Evolutionary conservation across 2,113 vertebrate species (phyloP).

Genomic region (Phrynosoma platyrhinos): DNA sequence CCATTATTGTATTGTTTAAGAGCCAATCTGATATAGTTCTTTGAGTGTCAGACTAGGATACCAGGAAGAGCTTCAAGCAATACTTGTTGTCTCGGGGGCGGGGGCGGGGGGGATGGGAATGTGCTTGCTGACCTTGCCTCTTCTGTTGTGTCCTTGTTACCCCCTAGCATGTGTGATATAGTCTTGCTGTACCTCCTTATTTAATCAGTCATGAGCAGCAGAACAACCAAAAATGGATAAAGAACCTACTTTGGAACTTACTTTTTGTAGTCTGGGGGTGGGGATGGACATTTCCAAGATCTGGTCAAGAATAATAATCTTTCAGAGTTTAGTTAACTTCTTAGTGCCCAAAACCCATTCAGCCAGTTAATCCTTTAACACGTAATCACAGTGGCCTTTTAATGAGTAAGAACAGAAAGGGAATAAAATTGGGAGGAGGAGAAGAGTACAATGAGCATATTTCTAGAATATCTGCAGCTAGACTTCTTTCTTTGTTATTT

Average conservation of each 20-base stretch:
- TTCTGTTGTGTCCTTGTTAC: neutral
- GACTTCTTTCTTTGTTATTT: neutral
- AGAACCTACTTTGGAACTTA: neutral
- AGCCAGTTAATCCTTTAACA: constrained; percentile 8
- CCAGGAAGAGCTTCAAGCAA: neutral
- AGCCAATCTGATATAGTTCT: neutral
- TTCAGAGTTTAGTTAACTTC: rapidly evolving
- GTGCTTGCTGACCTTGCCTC: neutral
- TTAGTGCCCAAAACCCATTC: neutral
- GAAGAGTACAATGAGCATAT: neutral
- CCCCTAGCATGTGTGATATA: neutral
- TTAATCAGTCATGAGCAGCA: neutral
- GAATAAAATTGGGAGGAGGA: neutral
- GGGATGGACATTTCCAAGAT: no score
- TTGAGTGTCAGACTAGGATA: neutral
- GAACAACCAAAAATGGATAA: neutral
- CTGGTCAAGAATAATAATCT: neutral
- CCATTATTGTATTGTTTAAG: neutral
- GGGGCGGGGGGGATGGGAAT: no score
- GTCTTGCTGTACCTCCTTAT: neutral
- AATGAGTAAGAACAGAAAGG: constrained; percentile 1
- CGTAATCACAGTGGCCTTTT: neutral
- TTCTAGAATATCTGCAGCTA: neutral
- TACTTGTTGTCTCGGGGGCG: neutral
- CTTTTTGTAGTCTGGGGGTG: neutral